phyloP scores from a whole-genome alignment of 2,797 vertebrate genomes.

The Squalus acanthias region DNA sequence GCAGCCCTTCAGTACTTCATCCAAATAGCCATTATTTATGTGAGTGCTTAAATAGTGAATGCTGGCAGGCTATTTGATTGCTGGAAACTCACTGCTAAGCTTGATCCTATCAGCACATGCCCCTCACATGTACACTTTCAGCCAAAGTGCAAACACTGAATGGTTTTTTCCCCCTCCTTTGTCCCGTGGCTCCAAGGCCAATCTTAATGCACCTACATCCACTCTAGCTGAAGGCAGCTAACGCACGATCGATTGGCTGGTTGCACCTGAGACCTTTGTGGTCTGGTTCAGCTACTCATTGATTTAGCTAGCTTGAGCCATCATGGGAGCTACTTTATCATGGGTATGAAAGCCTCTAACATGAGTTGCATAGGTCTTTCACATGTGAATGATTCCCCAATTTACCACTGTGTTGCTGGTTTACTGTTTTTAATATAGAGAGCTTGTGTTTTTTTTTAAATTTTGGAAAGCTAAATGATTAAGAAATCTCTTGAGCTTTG shows the following conservation, averaged over 20 bases:
- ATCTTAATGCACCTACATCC: background rate
- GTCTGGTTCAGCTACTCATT: background rate
- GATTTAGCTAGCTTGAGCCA: background rate
- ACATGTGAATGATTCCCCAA: background rate
- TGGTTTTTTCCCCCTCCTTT: background rate
- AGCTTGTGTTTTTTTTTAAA: too few species aligned
- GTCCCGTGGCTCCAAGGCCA: background rate
- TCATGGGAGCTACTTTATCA: background rate
- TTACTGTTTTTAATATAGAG: background rate
- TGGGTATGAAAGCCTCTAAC: background rate
- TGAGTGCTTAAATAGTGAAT: background rate
- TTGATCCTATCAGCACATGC: background rate
- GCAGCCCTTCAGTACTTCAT: background rate
- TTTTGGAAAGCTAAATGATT: background rate
- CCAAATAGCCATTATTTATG: background rate
- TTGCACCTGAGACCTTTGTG: background rate
- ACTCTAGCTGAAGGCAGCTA: background rate
- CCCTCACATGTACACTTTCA: background rate
- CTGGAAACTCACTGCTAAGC: background rate
- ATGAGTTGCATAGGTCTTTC: background rate
- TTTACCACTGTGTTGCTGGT: background rate
- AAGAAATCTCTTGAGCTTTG: background rate
- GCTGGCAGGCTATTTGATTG: background rate
- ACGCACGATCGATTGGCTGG: background rate
- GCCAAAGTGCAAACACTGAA: background rate